These are phyloP conservation scores for Ateles fusciceps DNA, from an alignment of 2,797 vertebrate species.

Conservation along the genomic window DNA sequence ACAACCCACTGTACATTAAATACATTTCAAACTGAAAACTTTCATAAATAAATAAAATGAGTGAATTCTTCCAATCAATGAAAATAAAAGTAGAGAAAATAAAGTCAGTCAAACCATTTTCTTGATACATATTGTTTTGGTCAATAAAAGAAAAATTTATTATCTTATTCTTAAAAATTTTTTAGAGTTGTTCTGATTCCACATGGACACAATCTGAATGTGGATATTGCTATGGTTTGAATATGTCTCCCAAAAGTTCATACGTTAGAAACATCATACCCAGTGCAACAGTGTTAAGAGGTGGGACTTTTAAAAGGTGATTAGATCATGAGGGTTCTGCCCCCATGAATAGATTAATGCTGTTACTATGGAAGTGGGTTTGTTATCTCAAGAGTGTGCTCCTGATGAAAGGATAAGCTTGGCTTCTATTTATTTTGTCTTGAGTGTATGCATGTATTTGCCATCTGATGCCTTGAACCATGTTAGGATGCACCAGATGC, in stretches of 20 bases:
- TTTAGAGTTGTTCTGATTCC: neutral
- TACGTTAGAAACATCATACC: neutral
- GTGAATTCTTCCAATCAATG: neutral
- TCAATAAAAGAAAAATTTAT: neutral
- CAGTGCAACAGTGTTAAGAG: neutral
- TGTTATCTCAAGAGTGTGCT: neutral
- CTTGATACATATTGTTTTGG: neutral
- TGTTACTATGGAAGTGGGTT: neutral
- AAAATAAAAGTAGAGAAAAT: slow-evolving; percentile 41
- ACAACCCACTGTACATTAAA: neutral
- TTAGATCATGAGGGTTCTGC: neutral
- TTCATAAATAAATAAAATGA: neutral
- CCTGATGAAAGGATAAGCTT: neutral
- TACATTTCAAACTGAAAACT: neutral
- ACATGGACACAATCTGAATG: neutral
- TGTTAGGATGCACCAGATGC: neutral
- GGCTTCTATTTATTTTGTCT: neutral
- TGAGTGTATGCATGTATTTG: neutral
- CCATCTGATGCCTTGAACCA: neutral
- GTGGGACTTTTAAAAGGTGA: neutral
- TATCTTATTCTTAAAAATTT: neutral
- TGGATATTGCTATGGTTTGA: neutral
- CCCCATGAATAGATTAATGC: neutral
- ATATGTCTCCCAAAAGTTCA: neutral
- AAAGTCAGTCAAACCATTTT: neutral